A percentile compares a stretch with the other conserved stretches of the same genome.
Evolutionary conservation across 2,888 invertebrate species (phyloP).

Genomic region (Tillus elongatus): DNA sequence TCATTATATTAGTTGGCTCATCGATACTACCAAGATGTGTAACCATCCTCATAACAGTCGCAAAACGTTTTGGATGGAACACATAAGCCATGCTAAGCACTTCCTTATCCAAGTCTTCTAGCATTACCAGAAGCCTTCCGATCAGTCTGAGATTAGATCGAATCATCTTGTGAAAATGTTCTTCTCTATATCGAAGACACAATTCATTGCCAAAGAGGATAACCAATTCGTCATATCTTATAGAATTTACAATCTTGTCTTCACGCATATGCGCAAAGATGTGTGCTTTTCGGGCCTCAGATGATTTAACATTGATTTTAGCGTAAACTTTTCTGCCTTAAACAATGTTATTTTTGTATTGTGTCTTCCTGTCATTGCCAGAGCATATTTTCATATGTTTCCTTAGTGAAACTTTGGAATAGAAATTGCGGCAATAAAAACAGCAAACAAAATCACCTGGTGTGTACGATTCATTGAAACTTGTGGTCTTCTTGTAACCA

Average conservation of each 20-base stretch:
- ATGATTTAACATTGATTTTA: no score
- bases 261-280: not conserved
- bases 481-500: no score
- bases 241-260: not conserved
- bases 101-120: not conserved
- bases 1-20: not conserved
- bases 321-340: no score
- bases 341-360: no score
- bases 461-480: no score
- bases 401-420: no score
- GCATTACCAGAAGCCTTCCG: not conserved
- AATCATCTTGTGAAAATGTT: not conserved
- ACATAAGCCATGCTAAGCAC: not conserved
- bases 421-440: no score
- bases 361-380: no score
- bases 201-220: not conserved
- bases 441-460: no score
- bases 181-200: not conserved
- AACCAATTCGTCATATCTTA: constrained; percentile 1
- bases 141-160: not conserved
- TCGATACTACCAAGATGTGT: not conserved
- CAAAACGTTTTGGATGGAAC: not conserved
- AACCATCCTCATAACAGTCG: not conserved
- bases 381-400: no score
- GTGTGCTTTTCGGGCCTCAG: no score